Evolutionary conservation across 2,888 invertebrate species (phyloP), one percentile per base, ranked within the genome.

Genomic region (Drosophila neotestacea): DNA sequence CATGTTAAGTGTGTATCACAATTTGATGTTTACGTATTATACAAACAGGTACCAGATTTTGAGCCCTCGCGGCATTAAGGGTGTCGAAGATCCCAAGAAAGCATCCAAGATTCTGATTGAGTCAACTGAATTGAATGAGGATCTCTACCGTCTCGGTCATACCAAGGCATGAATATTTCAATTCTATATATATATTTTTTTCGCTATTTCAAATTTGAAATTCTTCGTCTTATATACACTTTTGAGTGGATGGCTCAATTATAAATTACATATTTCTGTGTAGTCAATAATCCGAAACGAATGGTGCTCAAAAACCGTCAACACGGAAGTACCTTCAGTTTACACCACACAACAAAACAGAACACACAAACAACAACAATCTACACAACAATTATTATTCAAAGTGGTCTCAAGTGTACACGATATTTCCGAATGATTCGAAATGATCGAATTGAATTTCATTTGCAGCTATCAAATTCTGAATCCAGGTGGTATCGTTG

Each of bases 131-230:
- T 95, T 99, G 93, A 97, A 97, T 93, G 93, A 95, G 85, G 98
- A 98, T 93, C 96, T 97, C 91, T 99, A 96, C 94, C 97, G 98
- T 95, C 95, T 98, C 93, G 99, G 99, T 94, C 97, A 97, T 94
- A 99, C 98, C 94, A 99, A 99, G 97, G 98, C 98, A 96, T 95
- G 97, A 95, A 96, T 95, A 97, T 95, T 67, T 71, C 63, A 64
- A 51, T 62, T 66, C 39, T 52, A n/a, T 79, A 47, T 44, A 47
- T 27, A 39, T 42, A 28, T 47, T 27, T 28, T 34, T 52, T 38
- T 39, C 42, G 79, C 75, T 60, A 54, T 72, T 69, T 73, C 46
- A 46, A 73, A 32, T 81, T 79, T 73, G 74, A 85, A 86, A 79
- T 83, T 88, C 44, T 74, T 61, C 42, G 34, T 22, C 38, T 39